phyloP scores from a whole-genome alignment of 2,113 vertebrate genomes.

The Amblyornis subalaris region DNA sequence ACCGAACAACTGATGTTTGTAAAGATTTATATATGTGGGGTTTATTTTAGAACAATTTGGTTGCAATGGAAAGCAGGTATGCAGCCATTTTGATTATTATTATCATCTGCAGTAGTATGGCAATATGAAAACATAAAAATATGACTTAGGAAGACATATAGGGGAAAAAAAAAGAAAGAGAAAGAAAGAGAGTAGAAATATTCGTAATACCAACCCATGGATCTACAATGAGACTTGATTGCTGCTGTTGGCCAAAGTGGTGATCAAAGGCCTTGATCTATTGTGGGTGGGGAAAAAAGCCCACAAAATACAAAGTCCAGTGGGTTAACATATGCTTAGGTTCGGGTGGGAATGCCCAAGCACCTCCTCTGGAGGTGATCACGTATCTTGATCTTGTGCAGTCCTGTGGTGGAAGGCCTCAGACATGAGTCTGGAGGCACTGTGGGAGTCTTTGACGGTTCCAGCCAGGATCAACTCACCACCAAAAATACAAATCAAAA shows the following conservation, averaged over 20 bases:
- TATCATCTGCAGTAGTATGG: neutral
- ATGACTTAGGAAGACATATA: neutral
- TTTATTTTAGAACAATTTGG: neutral
- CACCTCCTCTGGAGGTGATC: neutral
- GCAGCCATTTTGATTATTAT: accelerated
- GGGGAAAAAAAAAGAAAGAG: neutral
- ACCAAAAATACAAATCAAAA: neutral
- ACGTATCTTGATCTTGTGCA: no score
- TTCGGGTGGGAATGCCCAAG: neutral
- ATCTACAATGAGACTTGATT: neutral
- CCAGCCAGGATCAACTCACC: neutral
- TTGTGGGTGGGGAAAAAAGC: neutral
- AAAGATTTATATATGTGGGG: no score
- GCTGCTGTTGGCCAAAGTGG: neutral
- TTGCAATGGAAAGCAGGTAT: neutral
- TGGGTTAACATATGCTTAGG: neutral
- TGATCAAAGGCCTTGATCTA: neutral
- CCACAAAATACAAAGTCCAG: neutral
- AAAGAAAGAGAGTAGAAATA: neutral
- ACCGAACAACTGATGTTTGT: neutral
- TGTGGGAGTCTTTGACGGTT: neutral
- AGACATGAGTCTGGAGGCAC: neutral
- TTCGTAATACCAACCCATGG: neutral
- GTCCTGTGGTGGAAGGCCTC: neutral
- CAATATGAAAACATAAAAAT: neutral